phyloP scores from a whole-genome alignment of 1,140 invertebrate species.

The Idris sp. region DNA sequence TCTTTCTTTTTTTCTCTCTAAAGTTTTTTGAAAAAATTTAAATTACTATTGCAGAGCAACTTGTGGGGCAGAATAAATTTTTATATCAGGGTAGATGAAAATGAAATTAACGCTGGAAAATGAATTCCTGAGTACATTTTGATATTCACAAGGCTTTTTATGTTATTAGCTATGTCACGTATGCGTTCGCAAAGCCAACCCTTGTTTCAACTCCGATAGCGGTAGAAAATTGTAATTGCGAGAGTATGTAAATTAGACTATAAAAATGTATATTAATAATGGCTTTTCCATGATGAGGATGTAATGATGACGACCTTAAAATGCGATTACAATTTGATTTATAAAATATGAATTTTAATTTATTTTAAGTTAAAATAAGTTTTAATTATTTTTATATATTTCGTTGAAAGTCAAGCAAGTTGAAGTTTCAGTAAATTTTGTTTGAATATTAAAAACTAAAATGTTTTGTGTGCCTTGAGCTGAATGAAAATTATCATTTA shows the following conservation, averaged over 20 bases:
- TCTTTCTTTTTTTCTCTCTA: neutral
- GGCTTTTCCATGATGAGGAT: constrained; percentile 14
- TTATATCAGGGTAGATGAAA: constrained; percentile 5
- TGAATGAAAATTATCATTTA: too few species aligned
- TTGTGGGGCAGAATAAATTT: constrained; percentile 13
- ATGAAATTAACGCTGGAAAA: constrained; percentile 29
- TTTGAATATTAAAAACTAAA: too few species aligned
- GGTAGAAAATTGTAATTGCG: constrained; percentile 37
- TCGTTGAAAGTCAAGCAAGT: too few species aligned
- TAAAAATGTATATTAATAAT: constrained; percentile 45
- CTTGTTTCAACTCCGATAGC: constrained; percentile 15
- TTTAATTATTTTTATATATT: too few species aligned
- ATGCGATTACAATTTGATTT: too few species aligned
- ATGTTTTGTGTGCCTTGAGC: too few species aligned
- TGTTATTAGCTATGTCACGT: constrained; percentile 34
- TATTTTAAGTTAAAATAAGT: too few species aligned
- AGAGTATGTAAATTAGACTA: constrained; percentile 40
- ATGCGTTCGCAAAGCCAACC: constrained; percentile 13
- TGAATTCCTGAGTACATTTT: constrained; percentile 35
- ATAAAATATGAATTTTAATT: too few species aligned
- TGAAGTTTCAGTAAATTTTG: too few species aligned
- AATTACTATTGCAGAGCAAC: too few species aligned
- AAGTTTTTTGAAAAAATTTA: too few species aligned
- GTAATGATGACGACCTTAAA: constrained; percentile 11
- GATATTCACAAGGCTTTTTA: constrained; percentile 43